phyloP scores from a whole-genome alignment of 92 coral and sea anemone genomes.

The Siderastrea siderea region DNA sequence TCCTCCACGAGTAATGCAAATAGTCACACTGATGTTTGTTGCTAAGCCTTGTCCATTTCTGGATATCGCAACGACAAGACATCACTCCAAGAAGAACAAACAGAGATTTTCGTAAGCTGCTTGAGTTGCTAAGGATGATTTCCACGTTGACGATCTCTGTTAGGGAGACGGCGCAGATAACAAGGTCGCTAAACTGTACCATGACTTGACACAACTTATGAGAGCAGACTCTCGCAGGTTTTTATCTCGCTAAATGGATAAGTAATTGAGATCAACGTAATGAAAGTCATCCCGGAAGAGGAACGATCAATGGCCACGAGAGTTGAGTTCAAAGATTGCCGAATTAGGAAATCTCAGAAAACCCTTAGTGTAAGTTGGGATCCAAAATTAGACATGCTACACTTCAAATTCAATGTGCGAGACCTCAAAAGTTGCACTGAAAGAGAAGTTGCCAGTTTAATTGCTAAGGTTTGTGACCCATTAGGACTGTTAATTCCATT shows the following conservation, averaged over 20 bases:
- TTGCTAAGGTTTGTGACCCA: background rate
- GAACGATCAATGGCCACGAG: background rate
- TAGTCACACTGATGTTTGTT: no score
- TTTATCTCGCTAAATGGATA: background rate
- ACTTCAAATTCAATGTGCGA: background rate
- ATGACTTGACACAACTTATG: background rate
- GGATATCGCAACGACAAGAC: background rate
- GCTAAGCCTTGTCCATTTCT: no score
- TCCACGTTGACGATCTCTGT: background rate
- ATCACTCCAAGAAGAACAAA: no score
- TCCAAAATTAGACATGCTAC: background rate
- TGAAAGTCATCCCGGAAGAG: background rate
- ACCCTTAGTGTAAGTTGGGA: background rate
- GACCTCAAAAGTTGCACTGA: background rate
- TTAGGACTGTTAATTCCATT: background rate
- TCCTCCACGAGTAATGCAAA: background rate
- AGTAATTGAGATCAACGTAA: background rate
- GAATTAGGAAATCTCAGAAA: background rate
- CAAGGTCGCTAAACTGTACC: background rate
- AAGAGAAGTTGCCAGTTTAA: background rate
- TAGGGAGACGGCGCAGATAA: background rate
- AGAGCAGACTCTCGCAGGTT: background rate
- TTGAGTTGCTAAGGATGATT: no score
- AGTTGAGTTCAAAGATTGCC: background rate
- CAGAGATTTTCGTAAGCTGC: no score